phyloP scores from a whole-genome alignment of 2,113 vertebrate genomes.

The Eclectus roratus region DNA sequence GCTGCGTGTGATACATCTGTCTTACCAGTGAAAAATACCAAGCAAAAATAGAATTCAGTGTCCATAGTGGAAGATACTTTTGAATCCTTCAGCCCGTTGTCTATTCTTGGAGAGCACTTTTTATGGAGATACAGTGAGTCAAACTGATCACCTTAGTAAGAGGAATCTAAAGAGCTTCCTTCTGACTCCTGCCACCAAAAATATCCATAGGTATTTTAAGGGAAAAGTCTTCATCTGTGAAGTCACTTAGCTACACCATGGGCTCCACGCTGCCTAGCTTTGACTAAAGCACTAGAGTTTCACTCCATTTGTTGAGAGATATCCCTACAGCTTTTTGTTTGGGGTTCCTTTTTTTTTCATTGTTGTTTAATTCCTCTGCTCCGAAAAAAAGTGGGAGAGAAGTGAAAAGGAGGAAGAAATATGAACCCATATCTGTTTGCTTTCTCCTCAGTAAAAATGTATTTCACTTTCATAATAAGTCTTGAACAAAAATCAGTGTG shows the following conservation, averaged over 20 bases:
- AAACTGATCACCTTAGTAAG: not conserved
- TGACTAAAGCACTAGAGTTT: not conserved
- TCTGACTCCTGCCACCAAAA: not conserved
- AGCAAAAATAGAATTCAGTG: not conserved
- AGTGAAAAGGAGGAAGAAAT: not conserved
- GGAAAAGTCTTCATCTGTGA: not conserved
- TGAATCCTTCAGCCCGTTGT: not conserved
- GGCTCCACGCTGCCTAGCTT: not conserved
- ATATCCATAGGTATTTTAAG: not conserved
- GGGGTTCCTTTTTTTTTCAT: not conserved
- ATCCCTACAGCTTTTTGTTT: not conserved
- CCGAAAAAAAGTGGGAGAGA: not conserved
- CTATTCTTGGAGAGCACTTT: not conserved
- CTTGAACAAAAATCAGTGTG: not conserved
- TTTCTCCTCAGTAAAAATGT: not conserved
- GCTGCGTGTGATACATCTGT: not conserved
- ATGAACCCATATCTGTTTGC: not conserved
- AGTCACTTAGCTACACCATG: not conserved
- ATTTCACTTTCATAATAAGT: not conserved
- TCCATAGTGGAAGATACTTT: not conserved
- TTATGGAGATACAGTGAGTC: not conserved
- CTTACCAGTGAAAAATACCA: not conserved
- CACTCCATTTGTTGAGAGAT: not conserved
- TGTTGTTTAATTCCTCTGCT: not conserved
- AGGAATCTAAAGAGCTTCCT: not conserved